Percentiles rank a stretch among this genome's conserved stretches.
These are phyloP conservation scores for Thermophis baileyi DNA, from an alignment of 2,113 vertebrate species.

Conservation along the genomic window DNA sequence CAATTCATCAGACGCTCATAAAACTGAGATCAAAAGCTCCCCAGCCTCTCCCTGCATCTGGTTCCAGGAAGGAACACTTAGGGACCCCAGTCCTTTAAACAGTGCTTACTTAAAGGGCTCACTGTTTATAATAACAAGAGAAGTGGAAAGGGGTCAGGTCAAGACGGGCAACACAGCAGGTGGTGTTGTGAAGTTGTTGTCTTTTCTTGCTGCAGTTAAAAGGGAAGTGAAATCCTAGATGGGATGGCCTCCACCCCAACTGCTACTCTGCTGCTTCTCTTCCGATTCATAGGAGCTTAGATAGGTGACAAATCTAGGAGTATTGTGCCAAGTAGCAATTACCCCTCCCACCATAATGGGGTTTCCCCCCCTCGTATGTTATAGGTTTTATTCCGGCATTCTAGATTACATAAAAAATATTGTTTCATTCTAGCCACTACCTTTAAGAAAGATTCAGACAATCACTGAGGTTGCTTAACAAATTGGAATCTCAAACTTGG, in stretches of 20 bases:
- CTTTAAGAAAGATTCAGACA: not conserved
- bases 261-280: constrained; percentile 53
- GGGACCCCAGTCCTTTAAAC: constrained; percentile 76
- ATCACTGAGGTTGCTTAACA: not conserved
- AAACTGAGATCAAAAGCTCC: constrained; percentile 80
- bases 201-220: constrained; percentile 42
- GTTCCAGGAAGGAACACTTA: constrained; percentile 80
- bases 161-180: constrained; percentile 75
- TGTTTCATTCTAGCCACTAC: not conserved
- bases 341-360: not conserved
- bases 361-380: constrained; percentile 6
- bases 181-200: constrained; percentile 73
- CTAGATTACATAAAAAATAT: not conserved
- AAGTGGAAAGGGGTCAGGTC: constrained; percentile 82
- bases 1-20: constrained; percentile 80
- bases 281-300: constrained; percentile 36
- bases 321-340: constrained; percentile 26
- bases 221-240: constrained; percentile 59
- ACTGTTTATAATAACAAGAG: constrained; percentile 87
- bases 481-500: not conserved
- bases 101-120: constrained; percentile 82
- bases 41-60: constrained; percentile 73
- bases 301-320: constrained; percentile 34
- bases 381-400: not conserved
- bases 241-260: constrained; percentile 32